phyloP scores from a whole-genome alignment of 2,888 invertebrate genomes.

The Eupeodes luniger region DNA sequence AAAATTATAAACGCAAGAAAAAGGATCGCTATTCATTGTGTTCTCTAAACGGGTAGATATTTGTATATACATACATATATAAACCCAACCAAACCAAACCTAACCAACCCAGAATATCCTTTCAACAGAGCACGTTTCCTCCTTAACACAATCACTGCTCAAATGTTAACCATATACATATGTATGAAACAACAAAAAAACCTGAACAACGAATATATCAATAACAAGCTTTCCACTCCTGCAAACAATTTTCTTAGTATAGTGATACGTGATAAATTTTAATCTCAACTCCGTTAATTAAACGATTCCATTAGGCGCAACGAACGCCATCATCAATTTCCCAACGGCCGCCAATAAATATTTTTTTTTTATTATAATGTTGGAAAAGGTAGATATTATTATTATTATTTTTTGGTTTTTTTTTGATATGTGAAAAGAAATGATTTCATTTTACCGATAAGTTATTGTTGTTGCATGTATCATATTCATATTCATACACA shows the following conservation, averaged over 20 bases:
- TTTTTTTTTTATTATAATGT: conserved; percentile 4
- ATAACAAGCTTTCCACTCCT: conserved; percentile 34
- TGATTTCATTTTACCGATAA: conserved; percentile 48
- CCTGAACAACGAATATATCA: conserved; percentile 8
- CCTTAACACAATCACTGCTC: conserved; percentile 16
- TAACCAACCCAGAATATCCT: neutral
- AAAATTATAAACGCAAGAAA: conserved; percentile 13
- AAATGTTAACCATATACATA: neutral
- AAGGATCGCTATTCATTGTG: conserved; percentile 5
- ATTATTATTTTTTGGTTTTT: conserved; percentile 6
- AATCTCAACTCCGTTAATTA: conserved; percentile 62
- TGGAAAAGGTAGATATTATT: neutral
- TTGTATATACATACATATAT: too few species aligned
- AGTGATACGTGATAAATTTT: conserved; percentile 52
- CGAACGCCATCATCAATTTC: conserved; percentile 11
- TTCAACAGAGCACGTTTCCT: conserved; percentile 4
- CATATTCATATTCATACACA: neutral
- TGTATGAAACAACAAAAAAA: neutral
- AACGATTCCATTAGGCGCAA: conserved; percentile 45
- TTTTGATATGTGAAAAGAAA: conserved; percentile 46
- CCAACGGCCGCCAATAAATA: conserved; percentile 42
- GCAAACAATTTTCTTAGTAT: conserved; percentile 28
- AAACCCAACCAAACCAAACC: too few species aligned
- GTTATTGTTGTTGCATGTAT: conserved; percentile 40
- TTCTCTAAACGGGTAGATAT: neutral